These are phyloP conservation scores for Crematogaster levior DNA, from an alignment of 2,888 invertebrate species.

Conservation along the genomic window DNA sequence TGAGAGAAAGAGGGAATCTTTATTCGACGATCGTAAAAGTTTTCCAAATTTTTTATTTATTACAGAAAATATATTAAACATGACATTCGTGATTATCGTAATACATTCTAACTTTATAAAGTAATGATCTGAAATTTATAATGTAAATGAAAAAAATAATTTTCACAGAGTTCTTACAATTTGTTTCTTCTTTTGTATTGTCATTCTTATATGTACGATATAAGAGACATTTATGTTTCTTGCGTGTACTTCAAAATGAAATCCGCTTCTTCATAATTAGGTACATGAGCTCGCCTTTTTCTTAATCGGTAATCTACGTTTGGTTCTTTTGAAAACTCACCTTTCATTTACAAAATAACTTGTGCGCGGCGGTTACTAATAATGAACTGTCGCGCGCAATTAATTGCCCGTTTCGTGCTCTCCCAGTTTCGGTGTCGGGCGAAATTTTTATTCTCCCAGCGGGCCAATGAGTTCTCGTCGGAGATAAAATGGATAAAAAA, in stretches of 20 bases:
- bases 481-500: constrained; percentile 60
- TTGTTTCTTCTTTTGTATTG: background rate
- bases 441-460: constrained; percentile 48
- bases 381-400: constrained; percentile 53
- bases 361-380: constrained; percentile 48
- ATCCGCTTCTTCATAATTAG: constrained; percentile 38
- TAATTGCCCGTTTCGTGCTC: constrained; percentile 49
- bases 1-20: background rate
- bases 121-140: constrained; percentile 1
- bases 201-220: background rate
- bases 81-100: background rate
- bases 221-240: constrained; percentile 19
- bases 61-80: background rate
- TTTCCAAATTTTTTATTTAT: background rate
- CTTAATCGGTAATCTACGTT: constrained; percentile 39
- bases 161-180: background rate
- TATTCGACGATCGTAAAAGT: background rate
- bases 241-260: constrained; percentile 16
- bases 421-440: constrained; percentile 56
- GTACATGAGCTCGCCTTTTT: constrained; percentile 36
- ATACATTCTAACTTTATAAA: background rate
- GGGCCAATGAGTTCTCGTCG: constrained; percentile 38
- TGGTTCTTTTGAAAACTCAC: constrained; percentile 34
- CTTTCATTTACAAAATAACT: constrained; percentile 45
- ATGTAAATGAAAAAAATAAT: background rate